Conservation (phyloP, 1,140 invertebrate species). For the Leptopilina boulardi region DNA sequence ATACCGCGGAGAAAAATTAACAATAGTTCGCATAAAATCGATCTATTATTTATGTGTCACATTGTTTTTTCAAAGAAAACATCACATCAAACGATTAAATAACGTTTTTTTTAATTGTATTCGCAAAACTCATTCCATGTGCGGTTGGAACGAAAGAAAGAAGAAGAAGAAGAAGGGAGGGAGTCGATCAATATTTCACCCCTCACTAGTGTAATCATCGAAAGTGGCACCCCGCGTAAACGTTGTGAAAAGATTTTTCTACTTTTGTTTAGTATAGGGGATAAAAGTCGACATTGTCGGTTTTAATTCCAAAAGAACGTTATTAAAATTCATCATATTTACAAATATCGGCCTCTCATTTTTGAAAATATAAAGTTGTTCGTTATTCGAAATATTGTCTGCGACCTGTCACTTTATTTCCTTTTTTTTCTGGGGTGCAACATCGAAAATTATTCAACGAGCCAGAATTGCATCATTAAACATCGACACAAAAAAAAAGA, state of each 20-base stretch:
- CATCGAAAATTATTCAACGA: background rate
- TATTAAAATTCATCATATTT: background rate
- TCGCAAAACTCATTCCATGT: background rate
- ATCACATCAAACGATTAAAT: background rate
- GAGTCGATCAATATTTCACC: constrained; percentile 64
- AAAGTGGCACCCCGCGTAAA: constrained; percentile 35
- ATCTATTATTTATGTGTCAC: background rate
- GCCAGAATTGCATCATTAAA: background rate
- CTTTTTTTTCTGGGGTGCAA: background rate
- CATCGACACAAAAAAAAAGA: too few species aligned
- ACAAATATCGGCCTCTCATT: background rate
- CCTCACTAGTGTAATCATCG: constrained; percentile 49
- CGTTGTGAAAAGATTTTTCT: constrained; percentile 41
- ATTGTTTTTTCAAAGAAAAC: background rate
- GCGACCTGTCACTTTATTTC: background rate
- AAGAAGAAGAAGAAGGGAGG: background rate
- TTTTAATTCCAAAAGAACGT: background rate
- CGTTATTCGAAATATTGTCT: background rate
- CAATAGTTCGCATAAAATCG: background rate
- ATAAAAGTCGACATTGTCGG: constrained; percentile 1
- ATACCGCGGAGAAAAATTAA: too few species aligned
- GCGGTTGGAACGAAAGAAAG: too few species aligned
- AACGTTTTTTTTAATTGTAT: background rate
- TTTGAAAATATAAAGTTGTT: background rate
- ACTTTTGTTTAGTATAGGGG: too few species aligned